Conservation (phyloP, 2,888 invertebrate genomes). For the Ligdia adustata region DNA sequence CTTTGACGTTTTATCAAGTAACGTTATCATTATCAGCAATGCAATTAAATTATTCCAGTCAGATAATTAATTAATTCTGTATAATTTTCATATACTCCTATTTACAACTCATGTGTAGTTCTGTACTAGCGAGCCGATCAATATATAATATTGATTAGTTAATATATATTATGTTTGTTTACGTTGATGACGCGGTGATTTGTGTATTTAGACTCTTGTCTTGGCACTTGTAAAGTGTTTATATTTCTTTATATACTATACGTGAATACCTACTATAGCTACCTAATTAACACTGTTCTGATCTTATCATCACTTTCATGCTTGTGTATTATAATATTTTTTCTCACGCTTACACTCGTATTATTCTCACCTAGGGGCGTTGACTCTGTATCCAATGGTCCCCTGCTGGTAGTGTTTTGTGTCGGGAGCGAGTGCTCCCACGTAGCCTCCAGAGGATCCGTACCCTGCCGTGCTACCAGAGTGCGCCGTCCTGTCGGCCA, state of each 20-base stretch:
- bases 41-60: no score
- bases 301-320: constrained; percentile 24
- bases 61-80: no score
- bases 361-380: constrained; percentile 85
- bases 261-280: no score
- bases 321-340: constrained; percentile 11
- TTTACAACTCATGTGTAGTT: no score
- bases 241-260: constrained; percentile 4
- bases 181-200: constrained; percentile 23
- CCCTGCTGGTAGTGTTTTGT: constrained; percentile 80
- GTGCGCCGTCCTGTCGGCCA: constrained; percentile 88
- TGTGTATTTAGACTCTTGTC: constrained; percentile 20
- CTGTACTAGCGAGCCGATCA: no score
- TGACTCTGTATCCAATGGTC: constrained; percentile 85
- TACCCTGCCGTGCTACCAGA: constrained; percentile 87
- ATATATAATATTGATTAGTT: constrained; percentile 3
- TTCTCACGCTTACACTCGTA: constrained; percentile 25
- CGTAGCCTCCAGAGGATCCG: constrained; percentile 71
- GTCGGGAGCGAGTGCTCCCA: constrained; percentile 77
- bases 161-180: constrained; percentile 25
- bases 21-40: no score
- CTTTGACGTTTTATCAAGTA: no score
- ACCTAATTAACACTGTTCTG: constrained; percentile 18
- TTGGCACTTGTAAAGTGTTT: constrained; percentile 27
- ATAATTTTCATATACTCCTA: no score